These are phyloP conservation scores for Tenthredo notha DNA, from an alignment of 2,888 invertebrate species.

Conservation along the genomic window DNA sequence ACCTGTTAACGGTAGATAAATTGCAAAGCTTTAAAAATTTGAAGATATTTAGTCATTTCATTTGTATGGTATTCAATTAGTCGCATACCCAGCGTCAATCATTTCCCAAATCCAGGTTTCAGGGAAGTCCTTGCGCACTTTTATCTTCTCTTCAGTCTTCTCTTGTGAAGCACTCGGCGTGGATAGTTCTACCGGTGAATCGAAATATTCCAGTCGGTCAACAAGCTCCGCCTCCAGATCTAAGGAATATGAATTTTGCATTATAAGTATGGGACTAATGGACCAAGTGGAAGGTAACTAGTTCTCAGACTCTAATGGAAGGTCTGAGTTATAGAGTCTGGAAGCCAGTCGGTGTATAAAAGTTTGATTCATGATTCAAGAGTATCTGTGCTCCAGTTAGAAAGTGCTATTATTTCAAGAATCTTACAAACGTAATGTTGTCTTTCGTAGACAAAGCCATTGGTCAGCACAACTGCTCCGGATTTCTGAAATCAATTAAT, in stretches of 20 bases:
- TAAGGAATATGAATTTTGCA: too few relatives aligned
- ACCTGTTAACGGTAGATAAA: slow-evolving; percentile 69
- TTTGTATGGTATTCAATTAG: neutral
- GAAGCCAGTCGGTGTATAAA: too few relatives aligned
- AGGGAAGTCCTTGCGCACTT: slow-evolving; percentile 84
- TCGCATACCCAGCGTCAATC: slow-evolving; percentile 81
- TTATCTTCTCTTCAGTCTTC: slow-evolving; percentile 65
- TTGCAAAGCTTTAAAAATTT: neutral
- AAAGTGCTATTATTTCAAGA: neutral
- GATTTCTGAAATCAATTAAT: slow-evolving; percentile 83
- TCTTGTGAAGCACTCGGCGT: slow-evolving; percentile 51
- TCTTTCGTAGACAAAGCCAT: slow-evolving; percentile 83
- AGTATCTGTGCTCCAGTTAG: neutral
- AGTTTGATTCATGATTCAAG: too few relatives aligned
- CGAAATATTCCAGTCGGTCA: too few relatives aligned
- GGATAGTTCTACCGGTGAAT: too few relatives aligned
- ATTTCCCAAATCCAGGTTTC: slow-evolving; percentile 87
- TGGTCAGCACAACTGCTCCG: slow-evolving; percentile 88
- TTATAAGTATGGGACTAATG: too few relatives aligned
- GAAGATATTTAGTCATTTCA: neutral
- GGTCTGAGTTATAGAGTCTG: too few relatives aligned
- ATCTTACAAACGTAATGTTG: slow-evolving; percentile 84
- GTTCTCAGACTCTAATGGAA: too few relatives aligned
- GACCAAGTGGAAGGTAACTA: too few relatives aligned
- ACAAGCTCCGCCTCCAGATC: too few relatives aligned